Percentiles rank a stretch among this genome's conserved stretches.
Evolutionary conservation across 2,888 invertebrate genomes (phyloP).

Genomic region (Plagodis pulveraria): DNA sequence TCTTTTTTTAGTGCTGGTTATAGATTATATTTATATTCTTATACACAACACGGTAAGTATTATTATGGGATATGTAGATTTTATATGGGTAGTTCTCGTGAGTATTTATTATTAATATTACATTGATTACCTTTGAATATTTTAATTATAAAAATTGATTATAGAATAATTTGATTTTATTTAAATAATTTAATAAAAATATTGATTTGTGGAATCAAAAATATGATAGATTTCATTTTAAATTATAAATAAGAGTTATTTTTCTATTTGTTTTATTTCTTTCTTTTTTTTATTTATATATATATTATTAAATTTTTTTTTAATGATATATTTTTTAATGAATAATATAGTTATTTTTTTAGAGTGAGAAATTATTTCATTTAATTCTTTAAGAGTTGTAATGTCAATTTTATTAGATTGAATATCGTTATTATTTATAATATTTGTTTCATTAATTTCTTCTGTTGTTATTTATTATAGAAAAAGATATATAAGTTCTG

Average conservation of each 20-base stretch:
- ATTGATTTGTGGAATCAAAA: constrained; percentile 88
- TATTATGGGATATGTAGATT: constrained; percentile 79
- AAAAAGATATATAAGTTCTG: constrained; percentile 72
- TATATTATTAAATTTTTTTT: constrained; percentile 68
- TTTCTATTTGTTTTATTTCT: constrained; percentile 80
- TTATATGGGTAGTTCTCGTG: constrained; percentile 76
- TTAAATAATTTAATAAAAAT: constrained; percentile 89
- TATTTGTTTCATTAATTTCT: constrained; percentile 88
- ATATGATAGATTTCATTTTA: constrained; percentile 81
- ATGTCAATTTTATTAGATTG: constrained; percentile 87
- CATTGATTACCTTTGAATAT: constrained; percentile 88
- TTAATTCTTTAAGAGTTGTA: constrained; percentile 50
- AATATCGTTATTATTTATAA: constrained; percentile 87
- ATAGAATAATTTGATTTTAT: constrained; percentile 77
- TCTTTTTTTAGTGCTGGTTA: constrained; percentile 88
- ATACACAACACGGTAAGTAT: constrained; percentile 85
- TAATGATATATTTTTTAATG: constrained; percentile 76
- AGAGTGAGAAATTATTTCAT: constrained; percentile 81
- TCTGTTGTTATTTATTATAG: constrained; percentile 81
- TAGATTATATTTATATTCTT: constrained; percentile 87
- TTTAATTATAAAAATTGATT: constrained; percentile 83
- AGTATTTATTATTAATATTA: constrained; percentile 86
- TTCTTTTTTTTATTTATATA: constrained; percentile 77
- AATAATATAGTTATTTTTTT: constrained; percentile 75
- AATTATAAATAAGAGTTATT: constrained; percentile 68